Conservation (phyloP, 2,888 invertebrate species). For the Tinea pellionella region DNA sequence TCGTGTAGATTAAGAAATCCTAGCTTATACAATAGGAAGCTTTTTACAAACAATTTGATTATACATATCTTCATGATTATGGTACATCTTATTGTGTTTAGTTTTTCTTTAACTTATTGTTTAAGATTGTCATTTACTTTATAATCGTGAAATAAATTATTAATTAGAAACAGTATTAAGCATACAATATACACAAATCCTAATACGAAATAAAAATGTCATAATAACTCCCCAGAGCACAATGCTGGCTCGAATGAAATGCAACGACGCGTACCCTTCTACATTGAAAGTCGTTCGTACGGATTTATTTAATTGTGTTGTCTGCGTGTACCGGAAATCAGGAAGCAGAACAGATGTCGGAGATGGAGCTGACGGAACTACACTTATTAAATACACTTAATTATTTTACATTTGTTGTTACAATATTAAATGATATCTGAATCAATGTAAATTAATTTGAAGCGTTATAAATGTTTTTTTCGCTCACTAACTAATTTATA, state of each 20-base stretch:
- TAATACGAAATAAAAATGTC: conserved; percentile 4
- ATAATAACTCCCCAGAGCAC: conserved; percentile 16
- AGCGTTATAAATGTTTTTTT: neutral
- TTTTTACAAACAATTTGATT: no score
- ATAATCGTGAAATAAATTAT: no score
- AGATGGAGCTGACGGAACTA: neutral
- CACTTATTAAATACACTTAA: neutral
- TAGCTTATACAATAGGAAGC: no score
- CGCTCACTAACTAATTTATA: no score
- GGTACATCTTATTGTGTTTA: no score
- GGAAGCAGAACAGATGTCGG: neutral
- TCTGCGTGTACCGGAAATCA: neutral
- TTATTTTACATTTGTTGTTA: neutral
- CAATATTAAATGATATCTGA: neutral
- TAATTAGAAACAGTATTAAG: no score
- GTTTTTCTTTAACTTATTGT: no score
- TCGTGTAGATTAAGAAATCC: no score
- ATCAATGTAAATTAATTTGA: neutral
- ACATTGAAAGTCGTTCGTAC: conserved; percentile 46
- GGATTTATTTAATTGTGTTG: conserved; percentile 62
- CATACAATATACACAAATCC: no score
- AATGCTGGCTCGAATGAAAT: conserved; percentile 17
- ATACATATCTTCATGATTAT: no score
- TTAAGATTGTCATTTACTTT: no score
- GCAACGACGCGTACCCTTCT: conserved; percentile 32